Percentiles rank a stretch among this genome's conserved stretches.
Conservation (phyloP, 2,797 vertebrate species). For the Sandelia bainsii region DNA sequence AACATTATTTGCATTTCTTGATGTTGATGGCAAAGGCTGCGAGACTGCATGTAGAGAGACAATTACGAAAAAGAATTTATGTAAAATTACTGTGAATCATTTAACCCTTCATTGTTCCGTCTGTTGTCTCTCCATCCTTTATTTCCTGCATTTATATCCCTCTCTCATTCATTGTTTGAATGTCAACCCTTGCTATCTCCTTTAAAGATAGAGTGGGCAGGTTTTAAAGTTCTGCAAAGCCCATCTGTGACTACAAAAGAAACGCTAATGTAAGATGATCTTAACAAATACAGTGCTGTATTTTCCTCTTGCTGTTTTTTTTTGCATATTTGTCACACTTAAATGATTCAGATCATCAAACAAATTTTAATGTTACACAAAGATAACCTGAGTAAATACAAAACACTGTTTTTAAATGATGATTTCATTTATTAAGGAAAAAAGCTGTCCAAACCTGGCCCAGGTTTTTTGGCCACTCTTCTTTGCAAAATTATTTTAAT, state of each 20-base stretch:
- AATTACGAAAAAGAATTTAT: slow-evolving; percentile 59
- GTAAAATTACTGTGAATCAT: slow-evolving; percentile 63
- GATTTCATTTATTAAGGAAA: too few species aligned
- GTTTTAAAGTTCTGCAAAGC: slow-evolving; percentile 62
- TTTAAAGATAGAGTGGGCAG: slow-evolving; percentile 46
- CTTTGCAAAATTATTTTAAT: too few species aligned
- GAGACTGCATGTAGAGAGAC: slow-evolving; percentile 56
- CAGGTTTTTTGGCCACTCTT: too few species aligned
- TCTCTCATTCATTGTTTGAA: slow-evolving; percentile 34
- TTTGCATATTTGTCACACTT: too few species aligned
- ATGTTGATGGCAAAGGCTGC: not conserved
- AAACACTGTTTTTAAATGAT: too few species aligned
- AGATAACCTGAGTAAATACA: too few species aligned
- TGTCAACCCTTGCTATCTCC: slow-evolving; percentile 21
- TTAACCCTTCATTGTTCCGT: slow-evolving; percentile 59
- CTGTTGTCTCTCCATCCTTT: slow-evolving; percentile 73
- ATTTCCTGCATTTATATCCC: slow-evolving; percentile 46
- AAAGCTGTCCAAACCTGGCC: too few species aligned
- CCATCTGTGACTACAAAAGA: slow-evolving; percentile 44
- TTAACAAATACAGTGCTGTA: slow-evolving; percentile 48
- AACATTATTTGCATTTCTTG: slow-evolving; percentile 37
- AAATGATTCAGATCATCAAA: too few species aligned
- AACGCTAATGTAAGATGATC: slow-evolving; percentile 55
- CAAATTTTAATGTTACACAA: too few species aligned
- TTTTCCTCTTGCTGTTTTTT: too few species aligned